Conservation (phyloP, 2,797 vertebrate genomes). For the Poecile montanus region DNA sequence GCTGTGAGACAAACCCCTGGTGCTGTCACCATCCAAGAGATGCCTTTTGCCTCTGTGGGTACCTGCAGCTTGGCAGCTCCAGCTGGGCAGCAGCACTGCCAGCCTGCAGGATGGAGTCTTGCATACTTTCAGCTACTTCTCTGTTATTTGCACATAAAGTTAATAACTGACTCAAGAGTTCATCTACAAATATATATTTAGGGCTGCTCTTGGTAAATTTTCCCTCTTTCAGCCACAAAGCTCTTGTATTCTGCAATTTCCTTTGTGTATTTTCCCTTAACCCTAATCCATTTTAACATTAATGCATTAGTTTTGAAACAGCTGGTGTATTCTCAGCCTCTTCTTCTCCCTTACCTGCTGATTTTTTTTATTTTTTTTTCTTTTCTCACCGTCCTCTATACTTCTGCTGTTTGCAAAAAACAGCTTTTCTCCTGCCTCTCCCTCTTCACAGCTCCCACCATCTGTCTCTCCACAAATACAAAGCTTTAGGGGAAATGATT, state of each 20-base stretch:
- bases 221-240: not conserved
- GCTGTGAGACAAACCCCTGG: not conserved
- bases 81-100: not conserved
- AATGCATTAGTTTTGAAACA: not conserved
- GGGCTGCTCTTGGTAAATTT: not conserved
- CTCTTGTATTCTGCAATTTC: not conserved
- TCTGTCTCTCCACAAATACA: constrained; percentile 66
- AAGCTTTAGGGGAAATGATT: constrained; percentile 68
- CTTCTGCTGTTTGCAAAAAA: constrained; percentile 24
- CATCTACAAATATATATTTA: not conserved
- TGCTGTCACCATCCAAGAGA: fast-evolving
- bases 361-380: not conserved
- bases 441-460: constrained; percentile 56
- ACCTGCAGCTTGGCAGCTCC: not conserved
- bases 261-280: not conserved
- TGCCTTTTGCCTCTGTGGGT: not conserved
- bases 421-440: not conserved
- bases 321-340: not conserved
- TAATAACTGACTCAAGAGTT: constrained; percentile 24
- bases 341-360: constrained; percentile 39
- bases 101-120: not conserved
- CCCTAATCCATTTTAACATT: not conserved
- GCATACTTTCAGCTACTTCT: not conserved
- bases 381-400: not conserved
- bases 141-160: not conserved